Base-by-base conservation (phyloP, 2,797 vertebrate genomes). In the Sitta carolinensis region DNA sequence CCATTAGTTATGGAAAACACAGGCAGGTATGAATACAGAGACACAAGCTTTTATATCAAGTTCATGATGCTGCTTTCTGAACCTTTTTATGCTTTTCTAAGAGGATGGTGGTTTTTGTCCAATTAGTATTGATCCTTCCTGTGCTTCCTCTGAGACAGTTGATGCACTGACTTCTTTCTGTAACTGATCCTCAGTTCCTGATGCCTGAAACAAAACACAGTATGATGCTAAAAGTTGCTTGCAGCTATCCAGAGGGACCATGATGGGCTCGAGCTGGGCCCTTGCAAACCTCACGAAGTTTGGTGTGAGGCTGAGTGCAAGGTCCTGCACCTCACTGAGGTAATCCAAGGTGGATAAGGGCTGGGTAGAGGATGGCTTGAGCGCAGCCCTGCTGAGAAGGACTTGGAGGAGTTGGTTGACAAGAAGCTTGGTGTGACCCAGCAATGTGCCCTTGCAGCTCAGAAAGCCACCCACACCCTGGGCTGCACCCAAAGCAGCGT, bases 21-120 rank as follows among this genome's bases (percentile, higher is more conserved):
- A 52, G 16, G 11, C 62, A 63, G 10, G 5, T 54, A 25, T 52
- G 43, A 84, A 58, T 27, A 77, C 9, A 80, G 45, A 78, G 36
- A 45, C 9, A 90, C 75, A n/a, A 47, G 22, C 40, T 92, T 96
- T 91, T 34, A 32, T 68, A 73, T 96, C 61, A 43, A 57, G 72
- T 29, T 83, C 40, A 34, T 84, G 79, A 9, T 91, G 77, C 77
- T 92, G 47, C 22, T 62, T 83, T 81, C 62, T 54, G 85, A 89
- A 52, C 47, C 42, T 95, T 92, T 93, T 97, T 8, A 66, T 47
- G 80, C 90, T 98, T 87, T 89, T 95, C 13, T 67, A 84, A 42
- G 93, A 92, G 29, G 93, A 97, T 61, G 75, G 96, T 52, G 93
- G 81, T 38, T 95, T 97, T 90, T 93, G 47, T 48, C 89, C 78